Evolutionary conservation across 2,797 vertebrate genomes (phyloP).

Genomic region (Siniperca obscura): DNA sequence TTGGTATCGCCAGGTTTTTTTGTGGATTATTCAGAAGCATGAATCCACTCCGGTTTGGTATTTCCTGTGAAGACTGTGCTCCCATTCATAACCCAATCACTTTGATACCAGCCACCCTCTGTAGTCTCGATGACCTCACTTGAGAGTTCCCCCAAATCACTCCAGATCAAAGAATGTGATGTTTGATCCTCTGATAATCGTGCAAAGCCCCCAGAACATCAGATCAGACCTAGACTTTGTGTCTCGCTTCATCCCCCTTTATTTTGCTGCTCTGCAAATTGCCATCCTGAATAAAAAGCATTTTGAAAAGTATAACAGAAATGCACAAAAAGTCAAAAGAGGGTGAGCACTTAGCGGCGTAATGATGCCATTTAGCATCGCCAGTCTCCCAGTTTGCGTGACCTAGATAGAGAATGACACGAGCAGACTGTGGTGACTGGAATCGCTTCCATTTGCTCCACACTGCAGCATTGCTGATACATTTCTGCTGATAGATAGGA

Average conservation of each 20-base stretch:
- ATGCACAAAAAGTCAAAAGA: slow-evolving; percentile 50
- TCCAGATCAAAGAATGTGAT: slow-evolving; percentile 71
- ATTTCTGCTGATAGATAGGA: slow-evolving; percentile 57
- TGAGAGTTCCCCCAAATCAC: slow-evolving; percentile 68
- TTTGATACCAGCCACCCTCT: slow-evolving; percentile 79
- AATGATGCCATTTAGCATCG: slow-evolving; percentile 72
- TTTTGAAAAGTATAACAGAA: slow-evolving; percentile 49
- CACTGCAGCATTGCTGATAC: slow-evolving; percentile 58
- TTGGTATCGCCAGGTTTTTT: slow-evolving; percentile 36
- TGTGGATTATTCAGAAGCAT: slow-evolving; percentile 41
- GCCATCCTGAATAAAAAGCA: slow-evolving; percentile 34
- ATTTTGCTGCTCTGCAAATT: slow-evolving; percentile 19
- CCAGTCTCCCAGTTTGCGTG: slow-evolving; percentile 66
- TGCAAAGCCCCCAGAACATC: slow-evolving; percentile 36
- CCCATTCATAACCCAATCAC: slow-evolving; percentile 81
- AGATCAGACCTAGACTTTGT: slow-evolving; percentile 47
- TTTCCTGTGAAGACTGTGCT: slow-evolving; percentile 82
- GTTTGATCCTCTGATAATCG: slow-evolving; percentile 72
- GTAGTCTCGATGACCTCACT: slow-evolving; percentile 75
- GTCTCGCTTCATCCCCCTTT: neutral
- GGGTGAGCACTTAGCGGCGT: slow-evolving; percentile 60
- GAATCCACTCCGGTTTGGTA: slow-evolving; percentile 63
- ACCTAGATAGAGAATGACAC: slow-evolving; percentile 76
- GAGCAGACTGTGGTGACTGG: slow-evolving; percentile 67
- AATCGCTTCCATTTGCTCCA: slow-evolving; percentile 67